Evolutionary conservation across 2,797 vertebrate species (phyloP).

Genomic region (Rhinichthys osculus): DNA sequence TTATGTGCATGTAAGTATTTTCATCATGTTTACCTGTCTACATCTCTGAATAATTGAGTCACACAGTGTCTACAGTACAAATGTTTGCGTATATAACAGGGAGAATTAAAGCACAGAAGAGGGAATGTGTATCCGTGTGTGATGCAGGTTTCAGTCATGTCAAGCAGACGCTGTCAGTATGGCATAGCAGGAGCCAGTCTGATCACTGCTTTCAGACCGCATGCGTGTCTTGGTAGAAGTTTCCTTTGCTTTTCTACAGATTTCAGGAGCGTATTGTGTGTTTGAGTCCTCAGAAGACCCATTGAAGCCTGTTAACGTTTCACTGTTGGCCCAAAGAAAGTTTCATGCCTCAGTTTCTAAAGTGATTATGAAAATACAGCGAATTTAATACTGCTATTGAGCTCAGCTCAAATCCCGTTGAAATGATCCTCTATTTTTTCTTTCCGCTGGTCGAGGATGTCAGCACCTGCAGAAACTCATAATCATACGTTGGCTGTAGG

Average conservation of each 20-base stretch:
- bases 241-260: not conserved
- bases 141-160: not conserved
- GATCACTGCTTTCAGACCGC: slow-evolving; percentile 9
- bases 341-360: not conserved
- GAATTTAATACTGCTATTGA: not conserved
- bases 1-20: not conserved
- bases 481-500: no score
- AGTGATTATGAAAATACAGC: not conserved
- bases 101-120: not conserved
- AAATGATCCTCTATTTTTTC: not conserved
- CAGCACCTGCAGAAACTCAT: not conserved
- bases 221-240: slow-evolving; percentile 5
- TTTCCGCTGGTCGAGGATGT: not conserved
- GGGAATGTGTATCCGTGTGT: not conserved
- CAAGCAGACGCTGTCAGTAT: slow-evolving; percentile 8
- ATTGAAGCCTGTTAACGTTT: slow-evolving; percentile 4
- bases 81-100: not conserved
- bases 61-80: not conserved
- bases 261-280: not conserved
- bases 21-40: not conserved
- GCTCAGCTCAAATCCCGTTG: not conserved
- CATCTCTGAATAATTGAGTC: not conserved
- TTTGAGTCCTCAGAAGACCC: not conserved
- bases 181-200: not conserved
- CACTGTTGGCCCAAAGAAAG: not conserved